These are phyloP conservation scores for Eupelmus urozonus DNA, from an alignment of 2,888 invertebrate species.

Conservation along the genomic window DNA sequence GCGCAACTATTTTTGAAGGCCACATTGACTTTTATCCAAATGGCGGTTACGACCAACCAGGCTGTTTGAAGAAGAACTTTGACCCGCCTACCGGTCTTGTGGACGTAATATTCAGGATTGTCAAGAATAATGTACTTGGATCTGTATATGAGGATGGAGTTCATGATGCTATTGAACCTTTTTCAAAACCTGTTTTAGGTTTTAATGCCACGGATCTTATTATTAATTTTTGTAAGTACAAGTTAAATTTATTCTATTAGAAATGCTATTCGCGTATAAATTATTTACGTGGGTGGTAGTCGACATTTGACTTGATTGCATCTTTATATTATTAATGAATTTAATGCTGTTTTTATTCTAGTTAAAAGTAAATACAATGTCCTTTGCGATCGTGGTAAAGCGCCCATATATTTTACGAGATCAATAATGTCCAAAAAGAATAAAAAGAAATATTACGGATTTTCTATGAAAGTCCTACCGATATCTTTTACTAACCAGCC, in stretches of 20 bases:
- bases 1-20: background rate
- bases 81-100: too few relatives aligned
- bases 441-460: background rate
- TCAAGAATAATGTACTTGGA: too few relatives aligned
- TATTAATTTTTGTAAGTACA: background rate
- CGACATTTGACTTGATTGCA: too few relatives aligned
- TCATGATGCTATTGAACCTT: background rate
- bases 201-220: background rate
- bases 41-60: constrained; percentile 83
- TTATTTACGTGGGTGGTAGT: too few relatives aligned
- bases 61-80: background rate
- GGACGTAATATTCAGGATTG: too few relatives aligned
- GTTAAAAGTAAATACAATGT: background rate
- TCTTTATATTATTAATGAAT: too few relatives aligned
- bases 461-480: background rate
- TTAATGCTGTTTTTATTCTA: background rate
- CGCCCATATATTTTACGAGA: constrained; percentile 82
- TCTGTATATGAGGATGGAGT: too few relatives aligned
- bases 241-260: too few relatives aligned
- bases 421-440: constrained; percentile 80
- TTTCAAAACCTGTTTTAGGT: background rate
- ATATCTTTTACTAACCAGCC: background rate
- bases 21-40: constrained; percentile 85
- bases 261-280: too few relatives aligned
- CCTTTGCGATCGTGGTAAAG: constrained; percentile 81